Evolutionary conservation across 2,888 invertebrate genomes (phyloP).

Genomic region (Piscicola geometra): DNA sequence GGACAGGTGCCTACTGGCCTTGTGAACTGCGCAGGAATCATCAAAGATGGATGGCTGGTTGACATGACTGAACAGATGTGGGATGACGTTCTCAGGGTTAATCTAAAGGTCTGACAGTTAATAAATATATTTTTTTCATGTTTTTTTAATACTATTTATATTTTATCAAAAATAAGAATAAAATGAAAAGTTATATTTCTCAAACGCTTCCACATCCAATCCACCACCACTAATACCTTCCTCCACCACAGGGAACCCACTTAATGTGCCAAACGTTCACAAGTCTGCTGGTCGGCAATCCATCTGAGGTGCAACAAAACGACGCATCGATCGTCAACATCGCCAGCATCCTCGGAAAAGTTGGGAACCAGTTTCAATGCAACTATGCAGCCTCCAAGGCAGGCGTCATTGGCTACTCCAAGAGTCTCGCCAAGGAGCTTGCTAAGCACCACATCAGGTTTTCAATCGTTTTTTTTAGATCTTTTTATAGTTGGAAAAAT

Average conservation of each 20-base stretch:
- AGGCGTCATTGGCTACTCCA: slow-evolving; percentile 25
- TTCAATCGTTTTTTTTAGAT: no score
- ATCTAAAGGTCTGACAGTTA: slow-evolving; percentile 8
- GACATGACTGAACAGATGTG: slow-evolving; percentile 16
- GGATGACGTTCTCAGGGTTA: slow-evolving; percentile 22
- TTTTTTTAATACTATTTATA: no score
- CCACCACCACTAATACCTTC: no score
- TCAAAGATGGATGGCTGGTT: neutral
- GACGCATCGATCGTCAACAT: slow-evolving; percentile 24
- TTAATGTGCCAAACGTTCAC: slow-evolving; percentile 10
- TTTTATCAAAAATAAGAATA: no score
- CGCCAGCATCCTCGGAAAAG: slow-evolving; percentile 13
- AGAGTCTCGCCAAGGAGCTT: slow-evolving; percentile 9
- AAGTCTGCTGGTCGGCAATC: neutral
- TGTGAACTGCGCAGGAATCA: slow-evolving; percentile 21
- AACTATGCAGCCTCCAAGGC: slow-evolving; percentile 27
- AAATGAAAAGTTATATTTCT: no score
- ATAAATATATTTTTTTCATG: no score
- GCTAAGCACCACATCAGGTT: slow-evolving; percentile 4
- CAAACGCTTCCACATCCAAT: no score
- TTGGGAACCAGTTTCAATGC: neutral
- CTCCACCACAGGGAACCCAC: slow-evolving; percentile 11
- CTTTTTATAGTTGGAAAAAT: no score
- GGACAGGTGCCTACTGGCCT: neutral
- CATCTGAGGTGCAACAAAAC: no score